phyloP scores from a whole-genome alignment of 2,888 invertebrate species.

The Caenorhabditis sp. region DNA sequence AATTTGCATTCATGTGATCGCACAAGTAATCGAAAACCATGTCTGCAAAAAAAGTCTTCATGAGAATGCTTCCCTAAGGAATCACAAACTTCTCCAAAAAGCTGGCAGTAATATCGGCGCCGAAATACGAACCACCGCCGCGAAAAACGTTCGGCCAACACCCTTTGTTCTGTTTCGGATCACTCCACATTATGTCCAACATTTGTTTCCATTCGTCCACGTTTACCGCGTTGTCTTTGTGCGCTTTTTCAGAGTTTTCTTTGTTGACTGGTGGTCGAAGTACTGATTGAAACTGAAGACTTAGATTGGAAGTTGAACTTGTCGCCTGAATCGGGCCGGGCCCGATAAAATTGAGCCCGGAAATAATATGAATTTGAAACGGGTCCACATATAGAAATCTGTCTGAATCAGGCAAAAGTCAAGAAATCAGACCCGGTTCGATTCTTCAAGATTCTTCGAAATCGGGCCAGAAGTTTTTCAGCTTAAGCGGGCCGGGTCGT shows the following conservation, averaged over 20 bases:
- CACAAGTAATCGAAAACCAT: constrained; percentile 77
- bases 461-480: too few relatives aligned
- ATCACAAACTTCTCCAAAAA: constrained; percentile 83
- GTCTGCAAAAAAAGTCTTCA: constrained; percentile 47
- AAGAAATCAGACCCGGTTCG: too few relatives aligned
- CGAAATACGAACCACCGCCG: constrained; percentile 91
- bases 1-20: constrained; percentile 92
- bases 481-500: too few relatives aligned
- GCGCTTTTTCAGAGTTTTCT: constrained; percentile 69
- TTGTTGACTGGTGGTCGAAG: constrained; percentile 81
- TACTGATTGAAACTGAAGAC: constrained; percentile 84
- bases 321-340: too few relatives aligned
- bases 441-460: too few relatives aligned
- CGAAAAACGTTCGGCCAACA: constrained; percentile 79
- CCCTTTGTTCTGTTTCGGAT: constrained; percentile 81
- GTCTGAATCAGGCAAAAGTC: too few relatives aligned
- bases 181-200: constrained; percentile 92
- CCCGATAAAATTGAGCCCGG: too few relatives aligned
- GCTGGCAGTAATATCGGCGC: constrained; percentile 84
- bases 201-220: constrained; percentile 92
- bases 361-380: too few relatives aligned
- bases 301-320: too few relatives aligned
- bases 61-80: too few relatives aligned
- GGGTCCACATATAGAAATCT: too few relatives aligned
- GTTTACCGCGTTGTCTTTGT: constrained; percentile 72